These are phyloP conservation scores for Parasteatoda lunata DNA, from an alignment of 2,888 invertebrate genomes.

Conservation along the genomic window DNA sequence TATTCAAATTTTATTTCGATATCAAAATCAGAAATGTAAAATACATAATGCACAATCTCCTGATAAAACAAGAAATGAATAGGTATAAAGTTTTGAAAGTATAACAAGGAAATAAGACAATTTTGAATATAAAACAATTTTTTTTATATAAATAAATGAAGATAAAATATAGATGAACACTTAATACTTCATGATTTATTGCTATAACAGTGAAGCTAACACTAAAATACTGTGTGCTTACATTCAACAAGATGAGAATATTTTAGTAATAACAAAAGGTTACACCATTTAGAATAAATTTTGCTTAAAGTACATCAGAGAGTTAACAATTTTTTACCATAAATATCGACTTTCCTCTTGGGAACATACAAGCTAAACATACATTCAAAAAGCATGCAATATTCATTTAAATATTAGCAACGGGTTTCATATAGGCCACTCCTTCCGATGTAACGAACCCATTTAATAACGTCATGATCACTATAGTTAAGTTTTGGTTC, in stretches of 20 bases:
- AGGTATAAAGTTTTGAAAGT: too few relatives aligned
- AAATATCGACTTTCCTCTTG: conserved; percentile 49
- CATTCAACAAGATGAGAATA: conserved; percentile 63
- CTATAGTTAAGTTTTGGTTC: conserved; percentile 99
- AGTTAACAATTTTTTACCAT: conserved; percentile 43
- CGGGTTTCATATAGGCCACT: conserved; percentile 99
- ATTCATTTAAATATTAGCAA: conserved; percentile 79
- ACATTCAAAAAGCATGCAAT: conserved; percentile 64
- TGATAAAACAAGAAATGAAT: too few relatives aligned
- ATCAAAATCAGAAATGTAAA: too few relatives aligned
- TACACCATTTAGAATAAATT: conserved; percentile 59
- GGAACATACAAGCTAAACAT: conserved; percentile 58
- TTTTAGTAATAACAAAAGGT: conserved; percentile 58
- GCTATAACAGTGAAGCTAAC: conserved; percentile 68
- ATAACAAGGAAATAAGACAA: too few relatives aligned
- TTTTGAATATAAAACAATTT: too few relatives aligned
- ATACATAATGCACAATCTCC: too few relatives aligned
- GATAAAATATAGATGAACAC: neutral
- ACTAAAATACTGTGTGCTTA: conserved; percentile 65
- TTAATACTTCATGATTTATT: conserved; percentile 57
- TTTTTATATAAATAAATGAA: neutral
- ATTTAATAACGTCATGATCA: conserved; percentile 99
- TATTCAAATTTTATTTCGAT: too few relatives aligned
- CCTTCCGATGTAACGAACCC: conserved; percentile 99
- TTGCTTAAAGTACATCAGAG: conserved; percentile 50